Percentiles rank a stretch among this genome's conserved stretches.
Conservation (phyloP, 2,113 vertebrate genomes). For the Corydoras sp. region DNA sequence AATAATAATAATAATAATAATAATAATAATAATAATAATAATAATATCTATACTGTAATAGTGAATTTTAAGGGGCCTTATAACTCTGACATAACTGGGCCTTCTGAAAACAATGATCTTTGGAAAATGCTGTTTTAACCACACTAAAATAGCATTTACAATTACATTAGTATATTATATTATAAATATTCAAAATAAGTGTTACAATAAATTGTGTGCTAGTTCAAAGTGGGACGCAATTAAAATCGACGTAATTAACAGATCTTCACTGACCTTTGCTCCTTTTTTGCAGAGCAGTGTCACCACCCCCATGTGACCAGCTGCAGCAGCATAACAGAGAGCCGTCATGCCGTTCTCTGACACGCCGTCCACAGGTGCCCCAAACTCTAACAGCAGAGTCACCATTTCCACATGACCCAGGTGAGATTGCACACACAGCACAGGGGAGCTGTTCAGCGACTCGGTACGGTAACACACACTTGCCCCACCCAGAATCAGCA, state of each 20-base stretch:
- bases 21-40: too few species aligned
- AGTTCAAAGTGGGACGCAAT: too few species aligned
- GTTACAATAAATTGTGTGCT: too few species aligned
- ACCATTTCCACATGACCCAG: constrained; percentile 90
- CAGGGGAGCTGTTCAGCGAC: constrained; percentile 86
- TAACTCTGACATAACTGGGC: too few species aligned
- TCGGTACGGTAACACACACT: constrained; percentile 91
- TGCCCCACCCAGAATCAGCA: constrained; percentile 89
- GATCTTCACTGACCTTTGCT: constrained; percentile 73
- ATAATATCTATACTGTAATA: too few species aligned
- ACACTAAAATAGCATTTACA: too few species aligned
- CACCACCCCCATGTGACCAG: constrained; percentile 78
- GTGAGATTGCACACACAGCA: constrained; percentile 87
- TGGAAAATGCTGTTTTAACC: too few species aligned
- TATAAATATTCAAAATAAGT: too few species aligned
- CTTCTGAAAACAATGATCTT: too few species aligned
- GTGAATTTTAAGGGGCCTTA: too few species aligned
- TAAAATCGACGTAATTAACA: not conserved
- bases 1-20: too few species aligned
- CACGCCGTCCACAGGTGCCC: constrained; percentile 73
- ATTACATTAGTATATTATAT: too few species aligned
- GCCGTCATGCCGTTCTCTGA: constrained; percentile 86
- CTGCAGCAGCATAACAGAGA: constrained; percentile 81
- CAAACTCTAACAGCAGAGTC: constrained; percentile 80
- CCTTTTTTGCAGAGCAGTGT: constrained; percentile 82